Evolutionary conservation across 2,797 vertebrate genomes (phyloP).

Genomic region (Sebastolobus altivelis): DNA sequence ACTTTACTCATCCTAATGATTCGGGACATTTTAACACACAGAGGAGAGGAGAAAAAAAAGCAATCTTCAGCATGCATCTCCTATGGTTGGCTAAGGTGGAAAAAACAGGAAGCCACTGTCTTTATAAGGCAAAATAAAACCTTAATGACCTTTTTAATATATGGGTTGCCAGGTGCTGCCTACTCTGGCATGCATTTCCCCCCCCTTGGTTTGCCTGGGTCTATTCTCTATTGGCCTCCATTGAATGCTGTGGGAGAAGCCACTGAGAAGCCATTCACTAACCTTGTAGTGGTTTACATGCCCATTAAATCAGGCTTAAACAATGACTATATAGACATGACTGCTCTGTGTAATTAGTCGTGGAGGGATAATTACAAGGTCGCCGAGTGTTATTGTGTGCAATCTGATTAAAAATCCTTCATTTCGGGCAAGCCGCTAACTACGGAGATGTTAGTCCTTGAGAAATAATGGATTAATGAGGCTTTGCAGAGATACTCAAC

Average conservation of each 20-base stretch:
- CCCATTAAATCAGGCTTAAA: constrained; percentile 76
- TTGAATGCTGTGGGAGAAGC: constrained; percentile 62
- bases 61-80: constrained; percentile 27
- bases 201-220: constrained; percentile 31
- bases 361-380: constrained; percentile 69
- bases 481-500: constrained; percentile 25
- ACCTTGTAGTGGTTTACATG: constrained; percentile 70
- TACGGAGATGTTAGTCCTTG: constrained; percentile 56
- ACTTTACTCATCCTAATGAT: constrained; percentile 70
- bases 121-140: constrained; percentile 73
- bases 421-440: constrained; percentile 37
- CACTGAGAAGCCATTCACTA: constrained; percentile 61
- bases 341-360: constrained; percentile 67
- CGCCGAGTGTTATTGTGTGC: constrained; percentile 58
- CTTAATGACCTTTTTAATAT: constrained; percentile 74
- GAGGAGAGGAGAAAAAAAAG: constrained; percentile 1
- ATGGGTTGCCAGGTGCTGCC: constrained; percentile 72
- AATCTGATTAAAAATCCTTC: constrained; percentile 62
- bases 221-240: constrained; percentile 42
- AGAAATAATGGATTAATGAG: constrained; percentile 50
- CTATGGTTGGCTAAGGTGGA: constrained; percentile 22
- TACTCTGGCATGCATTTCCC: constrained; percentile 64
- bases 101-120: constrained; percentile 70
- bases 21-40: constrained; percentile 44
- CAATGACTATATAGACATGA: constrained; percentile 60